Evolutionary conservation across 2,888 invertebrate genomes (phyloP).

Genomic region (Argynnis bischoffii): DNA sequence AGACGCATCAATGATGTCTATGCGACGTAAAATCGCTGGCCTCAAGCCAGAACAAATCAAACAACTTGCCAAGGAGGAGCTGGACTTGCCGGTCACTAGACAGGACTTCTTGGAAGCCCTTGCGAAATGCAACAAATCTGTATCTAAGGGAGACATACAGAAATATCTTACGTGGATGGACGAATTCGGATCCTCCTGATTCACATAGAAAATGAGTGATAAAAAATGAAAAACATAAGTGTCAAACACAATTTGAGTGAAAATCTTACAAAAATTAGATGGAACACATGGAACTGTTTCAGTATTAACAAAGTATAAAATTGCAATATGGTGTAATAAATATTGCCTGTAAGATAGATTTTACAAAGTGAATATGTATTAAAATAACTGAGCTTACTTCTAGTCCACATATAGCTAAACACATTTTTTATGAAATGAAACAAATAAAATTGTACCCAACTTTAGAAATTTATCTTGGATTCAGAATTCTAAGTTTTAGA

Average conservation of each 20-base stretch:
- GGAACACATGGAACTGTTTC: slow-evolving; percentile 57
- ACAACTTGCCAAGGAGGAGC: slow-evolving; percentile 95
- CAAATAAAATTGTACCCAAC: no score
- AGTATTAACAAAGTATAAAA: slow-evolving; percentile 69
- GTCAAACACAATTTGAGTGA: slow-evolving; percentile 21
- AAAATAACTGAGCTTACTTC: background rate
- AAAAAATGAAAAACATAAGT: slow-evolving; percentile 18
- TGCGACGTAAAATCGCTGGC: slow-evolving; percentile 96
- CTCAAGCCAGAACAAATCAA: slow-evolving; percentile 96
- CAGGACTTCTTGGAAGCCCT: slow-evolving; percentile 97
- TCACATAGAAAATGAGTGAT: slow-evolving; percentile 46
- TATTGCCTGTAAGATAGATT: background rate
- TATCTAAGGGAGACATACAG: slow-evolving; percentile 95
- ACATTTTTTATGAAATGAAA: background rate
- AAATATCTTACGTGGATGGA: slow-evolving; percentile 99
- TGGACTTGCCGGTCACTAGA: slow-evolving; percentile 95
- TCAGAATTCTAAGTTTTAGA: no score
- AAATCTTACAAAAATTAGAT: slow-evolving; percentile 16
- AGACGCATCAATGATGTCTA: slow-evolving; percentile 99
- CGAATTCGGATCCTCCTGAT: slow-evolving; percentile 96
- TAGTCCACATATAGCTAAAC: no score
- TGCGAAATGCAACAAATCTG: slow-evolving; percentile 97
- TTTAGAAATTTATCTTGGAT: no score
- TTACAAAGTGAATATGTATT: slow-evolving; percentile 15
- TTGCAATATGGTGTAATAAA: slow-evolving; percentile 1